phyloP scores from a whole-genome alignment of 2,888 invertebrate species.

The Drosophila picticornis region DNA sequence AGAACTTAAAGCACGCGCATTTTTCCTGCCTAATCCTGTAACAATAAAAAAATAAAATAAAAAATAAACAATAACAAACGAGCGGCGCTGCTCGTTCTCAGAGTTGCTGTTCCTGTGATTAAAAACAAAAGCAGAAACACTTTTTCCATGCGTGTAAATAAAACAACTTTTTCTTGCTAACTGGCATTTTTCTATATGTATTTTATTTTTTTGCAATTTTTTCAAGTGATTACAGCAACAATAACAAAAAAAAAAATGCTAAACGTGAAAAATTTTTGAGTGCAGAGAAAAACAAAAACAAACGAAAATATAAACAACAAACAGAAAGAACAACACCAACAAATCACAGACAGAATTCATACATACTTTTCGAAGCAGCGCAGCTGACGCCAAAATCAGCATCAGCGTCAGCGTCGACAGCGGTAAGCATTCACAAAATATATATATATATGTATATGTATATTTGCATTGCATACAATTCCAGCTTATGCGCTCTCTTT shows the following conservation, averaged over 20 bases:
- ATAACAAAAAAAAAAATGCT: constrained; percentile 32
- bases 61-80: constrained; percentile 24
- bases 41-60: constrained; percentile 14
- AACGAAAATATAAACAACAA: constrained; percentile 27
- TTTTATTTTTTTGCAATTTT: constrained; percentile 46
- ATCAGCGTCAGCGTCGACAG: constrained; percentile 30
- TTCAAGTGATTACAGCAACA: constrained; percentile 42
- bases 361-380: constrained; percentile 18
- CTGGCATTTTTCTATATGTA: constrained; percentile 13
- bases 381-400: constrained; percentile 30
- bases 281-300: constrained; percentile 41
- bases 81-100: not conserved
- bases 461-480: constrained; percentile 47
- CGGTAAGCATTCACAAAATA: constrained; percentile 44
- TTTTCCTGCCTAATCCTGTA: constrained; percentile 22
- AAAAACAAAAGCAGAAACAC: constrained; percentile 13
- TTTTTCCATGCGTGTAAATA: constrained; percentile 45
- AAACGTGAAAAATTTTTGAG: constrained; percentile 34
- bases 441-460: not conserved
- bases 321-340: constrained; percentile 29
- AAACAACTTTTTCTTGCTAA: constrained; percentile 42
- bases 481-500: constrained; percentile 25
- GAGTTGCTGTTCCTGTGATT: constrained; percentile 11
- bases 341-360: constrained; percentile 28
- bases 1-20: constrained; percentile 28